Percentiles rank a stretch among this genome's conserved stretches.
Evolutionary conservation across 2,888 invertebrate genomes (phyloP).

Genomic region (Drosophila peninsularis): DNA sequence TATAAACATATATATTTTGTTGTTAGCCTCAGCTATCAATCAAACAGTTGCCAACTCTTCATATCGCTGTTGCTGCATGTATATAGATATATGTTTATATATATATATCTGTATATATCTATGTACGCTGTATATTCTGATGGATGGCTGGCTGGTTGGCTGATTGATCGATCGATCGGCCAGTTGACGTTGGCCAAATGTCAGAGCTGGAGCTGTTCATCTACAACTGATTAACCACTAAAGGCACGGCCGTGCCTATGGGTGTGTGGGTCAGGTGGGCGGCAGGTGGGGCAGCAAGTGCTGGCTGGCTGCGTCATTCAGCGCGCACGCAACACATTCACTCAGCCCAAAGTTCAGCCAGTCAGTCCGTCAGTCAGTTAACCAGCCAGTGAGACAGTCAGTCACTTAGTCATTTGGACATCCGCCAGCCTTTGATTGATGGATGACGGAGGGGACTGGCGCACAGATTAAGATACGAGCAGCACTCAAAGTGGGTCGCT

Average conservation of each 20-base stretch:
- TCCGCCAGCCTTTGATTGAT: conserved; percentile 73
- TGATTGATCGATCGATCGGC: conserved; percentile 75
- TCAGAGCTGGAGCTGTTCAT: conserved; percentile 50
- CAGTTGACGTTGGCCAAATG: conserved; percentile 70
- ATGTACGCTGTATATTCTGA: conserved; percentile 44
- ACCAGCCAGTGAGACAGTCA: conserved; percentile 23
- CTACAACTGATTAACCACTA: conserved; percentile 67
- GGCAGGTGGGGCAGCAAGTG: conserved; percentile 44
- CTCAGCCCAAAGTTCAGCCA: conserved; percentile 35
- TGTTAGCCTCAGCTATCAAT: conserved; percentile 63
- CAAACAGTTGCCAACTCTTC: conserved; percentile 43
- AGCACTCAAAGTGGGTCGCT: conserved; percentile 67
- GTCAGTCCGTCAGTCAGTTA: conserved; percentile 21
- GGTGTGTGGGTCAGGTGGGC: conserved; percentile 20
- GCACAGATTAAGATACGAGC: conserved; percentile 64
- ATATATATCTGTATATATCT: conserved; percentile 20
- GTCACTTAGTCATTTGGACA: conserved; percentile 65
- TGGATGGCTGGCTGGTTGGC: conserved; percentile 72
- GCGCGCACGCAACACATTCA: conserved; percentile 58
- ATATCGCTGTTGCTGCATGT: conserved; percentile 15
- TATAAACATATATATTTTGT: conserved; percentile 9
- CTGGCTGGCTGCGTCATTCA: conserved; percentile 67
- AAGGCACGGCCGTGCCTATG: conserved; percentile 22
- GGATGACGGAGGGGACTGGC: conserved; percentile 57
- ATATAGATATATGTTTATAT: conserved; percentile 7